Evolutionary conservation across 2,888 invertebrate genomes (phyloP), one percentile per base, ranked within the genome.

Genomic region (Theodoxus fluviatilis): DNA sequence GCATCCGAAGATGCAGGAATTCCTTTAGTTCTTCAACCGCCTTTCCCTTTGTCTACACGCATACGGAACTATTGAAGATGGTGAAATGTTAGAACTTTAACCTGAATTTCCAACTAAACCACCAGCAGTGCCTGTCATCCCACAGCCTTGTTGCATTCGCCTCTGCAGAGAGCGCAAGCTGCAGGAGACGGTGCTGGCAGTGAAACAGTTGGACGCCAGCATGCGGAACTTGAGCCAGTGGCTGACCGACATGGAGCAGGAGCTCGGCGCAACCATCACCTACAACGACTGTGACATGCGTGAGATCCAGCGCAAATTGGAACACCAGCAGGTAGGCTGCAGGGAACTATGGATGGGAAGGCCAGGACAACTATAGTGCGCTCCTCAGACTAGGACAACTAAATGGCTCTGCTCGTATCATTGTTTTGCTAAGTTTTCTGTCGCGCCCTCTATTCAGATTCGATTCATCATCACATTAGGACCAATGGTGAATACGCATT

Each of bases 121-220:
- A n/a, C 18, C 43, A 43, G 18, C 18, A 18, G 18, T 43, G 43
- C 18, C 43, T 43, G 43, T 43, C 43, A 43, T 43, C 18, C 43
- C 43, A 43, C 9, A 43, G 43, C 9, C 43, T 66, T 12, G 37
- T 37, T 52, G 9, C 47, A 1, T 40, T 52, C 31, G 6, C 25
- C 68, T 33, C 9, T 71, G 28, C 31, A 95, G 96, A 82, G 94
- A 95, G 84, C 92, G 92, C 80, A 94, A 95, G 88, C 89, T 96
- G 68, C 81, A 85, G 63, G 91, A 92, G 38, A 86, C 86, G 3
- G 72, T 86, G 67, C 70, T 78, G 55, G 84, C 84, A 4, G 82
- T 86, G 4, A 83, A 82, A 70, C 84, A 85, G 73, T 74, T 86
- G 37, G 86, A 86, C 69, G 73, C 74, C 25, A 84, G 82, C 73